Evolutionary conservation across 2,113 vertebrate species (phyloP).

Genomic region (Sylvia atricapilla): DNA sequence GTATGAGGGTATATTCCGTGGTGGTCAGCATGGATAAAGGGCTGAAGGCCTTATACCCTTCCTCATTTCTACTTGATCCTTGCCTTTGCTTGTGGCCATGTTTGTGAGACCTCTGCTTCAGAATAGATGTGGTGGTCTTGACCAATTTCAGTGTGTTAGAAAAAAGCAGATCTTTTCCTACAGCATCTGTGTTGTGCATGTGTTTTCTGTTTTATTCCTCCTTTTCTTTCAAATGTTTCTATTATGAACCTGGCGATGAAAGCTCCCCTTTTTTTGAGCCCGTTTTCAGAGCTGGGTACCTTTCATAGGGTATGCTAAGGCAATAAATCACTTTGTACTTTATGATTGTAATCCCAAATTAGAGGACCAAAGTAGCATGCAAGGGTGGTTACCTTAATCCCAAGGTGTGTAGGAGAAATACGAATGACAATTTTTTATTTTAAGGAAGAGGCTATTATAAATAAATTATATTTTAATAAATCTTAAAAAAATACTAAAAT

Average conservation of each 20-base stretch:
- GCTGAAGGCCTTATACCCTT: background rate
- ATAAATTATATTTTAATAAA: too few species aligned
- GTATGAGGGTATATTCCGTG: rapidly evolving
- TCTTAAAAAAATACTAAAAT: background rate
- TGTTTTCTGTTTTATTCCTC: background rate
- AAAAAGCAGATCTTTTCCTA: background rate
- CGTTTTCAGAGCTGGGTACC: background rate
- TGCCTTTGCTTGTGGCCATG: background rate
- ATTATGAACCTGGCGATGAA: background rate
- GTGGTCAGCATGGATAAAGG: background rate
- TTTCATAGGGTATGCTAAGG: background rate
- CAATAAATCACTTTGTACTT: background rate
- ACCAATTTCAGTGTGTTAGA: background rate
- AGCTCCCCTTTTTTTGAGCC: background rate
- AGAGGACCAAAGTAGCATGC: background rate
- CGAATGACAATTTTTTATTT: background rate
- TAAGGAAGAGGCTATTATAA: background rate
- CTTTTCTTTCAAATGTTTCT: background rate
- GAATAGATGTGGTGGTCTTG: background rate
- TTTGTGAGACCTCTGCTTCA: background rate
- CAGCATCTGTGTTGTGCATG: background rate
- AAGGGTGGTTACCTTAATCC: background rate
- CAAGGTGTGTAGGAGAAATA: background rate
- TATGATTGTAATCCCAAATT: background rate
- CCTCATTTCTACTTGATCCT: background rate